Base-by-base conservation (phyloP, 2,888 invertebrate species). In the Helicoverpa assulta region DNA sequence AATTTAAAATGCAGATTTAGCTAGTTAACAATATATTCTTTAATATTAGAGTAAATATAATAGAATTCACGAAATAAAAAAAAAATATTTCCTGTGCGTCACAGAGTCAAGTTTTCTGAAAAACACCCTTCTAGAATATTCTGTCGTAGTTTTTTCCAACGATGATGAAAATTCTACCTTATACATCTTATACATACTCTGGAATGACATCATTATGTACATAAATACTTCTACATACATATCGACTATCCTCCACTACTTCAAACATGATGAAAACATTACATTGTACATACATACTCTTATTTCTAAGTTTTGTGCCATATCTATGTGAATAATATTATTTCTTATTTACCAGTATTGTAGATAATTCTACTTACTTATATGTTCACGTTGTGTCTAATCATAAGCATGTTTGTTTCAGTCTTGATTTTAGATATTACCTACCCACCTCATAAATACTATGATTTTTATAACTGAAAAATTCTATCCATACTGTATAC, bases 171-270 rank as follows among this genome's bases (percentile, higher is more conserved):
- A 66, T 53, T 73, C 53, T 40, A 58, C 29, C 7, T 53, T 12
- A n/a, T 54, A n/a, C 74, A 70, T 19, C 54, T 52, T n/a, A 65
- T 68, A 82, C 81, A 83, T 81, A 73, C 50, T 71, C 59, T 74
- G 54, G 67, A 78, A 73, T 76, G 76, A 80, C 79, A 73, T 85
- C 78, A 67, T 70, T n/a, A 54, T 79, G 71, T 67, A 78, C 78
- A 76, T 76, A 69, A 57, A 80, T 53, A 67, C 47, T 78, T 81
- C 52, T 65, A 68, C 70, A 78, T 63, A 73, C 75, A 70, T 58
- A 68, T 64, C 58, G 47, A 80, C 68, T 73, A 67, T 80, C 66
- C 73, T 77, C 57, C 73, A 77, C 81, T 69, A 76, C 73, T 80
- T 80, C 70, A 74, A 72, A 78, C 67, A 76, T 64, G 57, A 26